These are phyloP conservation scores for Decapterus maruadsi DNA, from an alignment of 2,797 vertebrate species.

Conservation along the genomic window DNA sequence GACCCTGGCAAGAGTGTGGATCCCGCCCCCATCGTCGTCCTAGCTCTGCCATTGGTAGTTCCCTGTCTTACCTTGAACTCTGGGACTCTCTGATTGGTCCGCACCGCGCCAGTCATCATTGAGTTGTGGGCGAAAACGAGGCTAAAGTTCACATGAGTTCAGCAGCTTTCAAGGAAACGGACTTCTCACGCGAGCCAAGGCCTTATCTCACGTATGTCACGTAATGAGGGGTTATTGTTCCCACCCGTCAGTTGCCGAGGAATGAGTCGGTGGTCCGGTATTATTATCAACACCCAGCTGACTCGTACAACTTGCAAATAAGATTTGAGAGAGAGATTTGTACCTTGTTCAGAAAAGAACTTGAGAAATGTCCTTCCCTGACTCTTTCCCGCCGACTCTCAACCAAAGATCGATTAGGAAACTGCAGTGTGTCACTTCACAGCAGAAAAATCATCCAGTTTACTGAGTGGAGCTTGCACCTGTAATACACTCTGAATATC, in stretches of 20 bases:
- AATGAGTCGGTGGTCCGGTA: background rate
- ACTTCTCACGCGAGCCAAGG: constrained; percentile 54
- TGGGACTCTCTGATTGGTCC: constrained; percentile 64
- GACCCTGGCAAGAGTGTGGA: background rate
- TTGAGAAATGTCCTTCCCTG: rapidly evolving
- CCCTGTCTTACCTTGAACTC: rapidly evolving
- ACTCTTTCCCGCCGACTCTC: background rate
- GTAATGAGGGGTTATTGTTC: background rate
- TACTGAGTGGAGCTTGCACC: no score
- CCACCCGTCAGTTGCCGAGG: no score
- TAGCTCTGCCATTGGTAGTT: constrained; percentile 58
- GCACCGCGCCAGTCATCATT: background rate
- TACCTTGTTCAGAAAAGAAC: background rate
- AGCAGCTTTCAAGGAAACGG: constrained; percentile 30
- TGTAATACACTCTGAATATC: background rate
- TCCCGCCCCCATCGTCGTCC: background rate
- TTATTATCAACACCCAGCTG: no score
- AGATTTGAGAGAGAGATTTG: rapidly evolving
- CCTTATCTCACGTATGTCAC: constrained; percentile 7
- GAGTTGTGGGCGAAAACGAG: constrained; percentile 17
- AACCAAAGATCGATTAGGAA: constrained; percentile 28
- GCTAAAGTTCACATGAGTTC: constrained; percentile 64
- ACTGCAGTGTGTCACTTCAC: rapidly evolving
- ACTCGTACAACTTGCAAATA: background rate
- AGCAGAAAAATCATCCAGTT: background rate